phyloP scores from a whole-genome alignment of 2,113 vertebrate genomes.

The Oncorhynchus clarkii region DNA sequence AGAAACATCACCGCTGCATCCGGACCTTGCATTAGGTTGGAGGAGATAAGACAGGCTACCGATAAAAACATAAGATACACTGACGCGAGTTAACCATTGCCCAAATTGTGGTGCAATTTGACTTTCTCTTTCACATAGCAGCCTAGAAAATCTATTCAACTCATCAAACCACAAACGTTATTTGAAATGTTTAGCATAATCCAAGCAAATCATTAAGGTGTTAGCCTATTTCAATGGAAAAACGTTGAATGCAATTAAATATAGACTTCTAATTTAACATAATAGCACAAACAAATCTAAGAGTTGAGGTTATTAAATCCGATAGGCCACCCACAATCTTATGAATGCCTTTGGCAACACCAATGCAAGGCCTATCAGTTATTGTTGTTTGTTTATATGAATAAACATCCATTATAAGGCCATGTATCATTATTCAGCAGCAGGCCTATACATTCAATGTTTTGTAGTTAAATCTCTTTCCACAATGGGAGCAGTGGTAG shows the following conservation, averaged over 20 bases:
- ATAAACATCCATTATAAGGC: too few relatives aligned
- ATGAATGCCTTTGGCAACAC: too few relatives aligned
- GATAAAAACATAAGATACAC: background rate
- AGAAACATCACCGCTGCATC: constrained; percentile 41
- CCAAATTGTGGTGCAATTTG: background rate
- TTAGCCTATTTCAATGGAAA: background rate
- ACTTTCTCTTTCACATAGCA: background rate
- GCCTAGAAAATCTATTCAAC: background rate
- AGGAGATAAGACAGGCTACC: constrained; percentile 34
- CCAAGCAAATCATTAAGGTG: background rate
- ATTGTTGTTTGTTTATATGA: too few relatives aligned
- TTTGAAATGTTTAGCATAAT: background rate
- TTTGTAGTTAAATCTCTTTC: too few relatives aligned
- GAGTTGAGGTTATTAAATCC: too few relatives aligned
- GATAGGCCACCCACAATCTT: too few relatives aligned
- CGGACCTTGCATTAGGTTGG: constrained; percentile 33
- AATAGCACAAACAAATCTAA: too few relatives aligned
- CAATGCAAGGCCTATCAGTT: too few relatives aligned
- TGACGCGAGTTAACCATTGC: background rate
- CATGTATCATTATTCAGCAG: too few relatives aligned
- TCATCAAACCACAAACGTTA: background rate
- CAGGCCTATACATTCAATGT: too few relatives aligned
- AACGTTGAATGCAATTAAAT: background rate
- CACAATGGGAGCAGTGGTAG: too few relatives aligned
- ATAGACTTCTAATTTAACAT: background rate